Percentiles rank a stretch among this genome's conserved stretches.
phyloP scores from a whole-genome alignment of 2,888 invertebrate genomes.

The Cheilosia vernalis region DNA sequence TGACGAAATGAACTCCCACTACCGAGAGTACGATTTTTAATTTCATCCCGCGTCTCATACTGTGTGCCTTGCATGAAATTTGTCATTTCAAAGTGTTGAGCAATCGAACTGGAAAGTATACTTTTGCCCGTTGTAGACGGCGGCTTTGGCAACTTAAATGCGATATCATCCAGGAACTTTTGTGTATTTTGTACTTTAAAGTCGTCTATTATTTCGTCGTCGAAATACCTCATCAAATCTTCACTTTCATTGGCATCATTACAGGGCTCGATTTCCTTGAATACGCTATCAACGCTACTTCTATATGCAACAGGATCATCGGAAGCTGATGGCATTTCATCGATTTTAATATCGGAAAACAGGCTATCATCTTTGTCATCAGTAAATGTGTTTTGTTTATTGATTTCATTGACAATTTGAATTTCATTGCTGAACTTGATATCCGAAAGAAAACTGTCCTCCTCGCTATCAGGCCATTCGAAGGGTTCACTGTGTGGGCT shows the following conservation, averaged over 20 bases:
- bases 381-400: constrained; percentile 35
- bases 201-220: constrained; percentile 64
- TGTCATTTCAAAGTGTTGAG: constrained; percentile 47
- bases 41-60: constrained; percentile 79
- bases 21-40: constrained; percentile 76
- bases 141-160: constrained; percentile 78
- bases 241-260: constrained; percentile 39
- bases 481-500: constrained; percentile 13
- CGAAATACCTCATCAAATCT: constrained; percentile 76
- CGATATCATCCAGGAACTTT: constrained; percentile 80
- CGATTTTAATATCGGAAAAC: constrained; percentile 69
- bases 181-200: constrained; percentile 80
- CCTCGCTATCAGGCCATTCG: constrained; percentile 74
- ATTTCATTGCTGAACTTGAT: constrained; percentile 76
- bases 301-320: constrained; percentile 25
- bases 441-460: constrained; percentile 79
- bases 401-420: neutral
- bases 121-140: constrained; percentile 15
- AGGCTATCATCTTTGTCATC: constrained; percentile 70
- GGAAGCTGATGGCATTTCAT: constrained; percentile 1
- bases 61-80: constrained; percentile 79
- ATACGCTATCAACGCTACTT: constrained; percentile 77
- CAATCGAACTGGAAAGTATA: constrained; percentile 30
- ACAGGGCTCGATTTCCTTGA: constrained; percentile 77
- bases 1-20: constrained; percentile 38